phyloP scores from a whole-genome alignment of 2,113 vertebrate species.

The Symphodus melops region DNA sequence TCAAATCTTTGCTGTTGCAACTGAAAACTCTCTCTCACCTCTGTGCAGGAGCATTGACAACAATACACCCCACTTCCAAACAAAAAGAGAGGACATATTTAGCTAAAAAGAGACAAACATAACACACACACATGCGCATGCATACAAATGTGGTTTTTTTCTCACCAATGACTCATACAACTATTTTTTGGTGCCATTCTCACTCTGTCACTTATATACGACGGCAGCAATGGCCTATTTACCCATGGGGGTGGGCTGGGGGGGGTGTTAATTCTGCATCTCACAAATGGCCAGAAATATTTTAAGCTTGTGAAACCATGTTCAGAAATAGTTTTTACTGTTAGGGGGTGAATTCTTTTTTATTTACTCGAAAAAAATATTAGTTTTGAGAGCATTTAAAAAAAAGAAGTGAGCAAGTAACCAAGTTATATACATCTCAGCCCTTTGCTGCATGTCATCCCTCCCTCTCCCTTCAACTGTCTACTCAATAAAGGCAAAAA shows the following conservation, averaged over 20 bases:
- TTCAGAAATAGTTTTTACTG: slow-evolving; percentile 9
- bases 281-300: slow-evolving; percentile 7
- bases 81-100: slow-evolving; percentile 13
- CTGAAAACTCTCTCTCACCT: slow-evolving; percentile 28
- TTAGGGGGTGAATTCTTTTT: not conserved
- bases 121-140: not conserved
- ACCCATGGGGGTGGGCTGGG: not conserved
- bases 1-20: slow-evolving; percentile 62
- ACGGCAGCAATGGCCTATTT: slow-evolving; percentile 61
- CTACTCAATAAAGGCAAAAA: too few species aligned
- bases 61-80: not conserved
- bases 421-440: too few species aligned
- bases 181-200: slow-evolving; percentile 58
- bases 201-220: slow-evolving; percentile 48
- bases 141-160: not conserved
- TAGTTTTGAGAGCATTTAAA: not conserved
- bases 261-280: slow-evolving; percentile 55
- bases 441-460: too few species aligned
- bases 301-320: slow-evolving; percentile 12
- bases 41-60: slow-evolving; percentile 31
- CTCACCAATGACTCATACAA: not conserved
- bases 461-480: too few species aligned
- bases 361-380: not conserved
- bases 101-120: not conserved
- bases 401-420: fast-evolving